These are phyloP conservation scores for Drosophila tripunctata DNA, from an alignment of 2,888 invertebrate genomes.

Conservation along the genomic window DNA sequence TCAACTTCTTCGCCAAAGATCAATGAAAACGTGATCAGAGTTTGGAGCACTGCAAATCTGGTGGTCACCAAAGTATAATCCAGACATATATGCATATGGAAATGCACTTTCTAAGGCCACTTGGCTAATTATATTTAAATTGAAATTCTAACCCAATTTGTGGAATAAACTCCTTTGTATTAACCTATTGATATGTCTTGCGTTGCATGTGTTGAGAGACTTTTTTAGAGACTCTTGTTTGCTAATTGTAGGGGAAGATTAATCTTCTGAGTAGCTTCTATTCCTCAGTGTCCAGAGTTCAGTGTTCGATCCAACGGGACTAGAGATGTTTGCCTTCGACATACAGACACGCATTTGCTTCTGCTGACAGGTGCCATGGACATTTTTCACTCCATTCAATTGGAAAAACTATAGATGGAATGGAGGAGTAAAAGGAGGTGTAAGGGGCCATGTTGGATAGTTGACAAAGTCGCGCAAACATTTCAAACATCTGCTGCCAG, in stretches of 20 bases:
- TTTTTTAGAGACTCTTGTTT: background rate
- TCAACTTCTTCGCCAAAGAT: constrained; percentile 45
- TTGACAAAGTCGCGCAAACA: constrained; percentile 71
- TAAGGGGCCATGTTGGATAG: constrained; percentile 18
- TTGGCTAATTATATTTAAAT: constrained; percentile 53
- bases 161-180: constrained; percentile 10
- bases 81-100: constrained; percentile 61
- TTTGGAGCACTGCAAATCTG: constrained; percentile 39
- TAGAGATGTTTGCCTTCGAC: constrained; percentile 37
- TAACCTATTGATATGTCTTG: constrained; percentile 26
- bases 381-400: constrained; percentile 65
- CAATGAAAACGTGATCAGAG: constrained; percentile 60
- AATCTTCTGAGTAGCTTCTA: constrained; percentile 8
- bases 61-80: constrained; percentile 7
- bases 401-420: constrained; percentile 21
- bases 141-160: constrained; percentile 60
- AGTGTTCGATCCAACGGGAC: constrained; percentile 51
- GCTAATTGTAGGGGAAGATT: constrained; percentile 35
- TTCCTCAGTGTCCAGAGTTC: constrained; percentile 13
- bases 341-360: constrained; percentile 35
- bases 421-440: constrained; percentile 1
- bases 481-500: constrained; percentile 68
- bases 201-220: background rate
- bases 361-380: constrained; percentile 66
- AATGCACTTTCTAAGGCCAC: constrained; percentile 63